Conservation (phyloP, 1,140 invertebrate genomes). For the Drosophila erecta region DNA sequence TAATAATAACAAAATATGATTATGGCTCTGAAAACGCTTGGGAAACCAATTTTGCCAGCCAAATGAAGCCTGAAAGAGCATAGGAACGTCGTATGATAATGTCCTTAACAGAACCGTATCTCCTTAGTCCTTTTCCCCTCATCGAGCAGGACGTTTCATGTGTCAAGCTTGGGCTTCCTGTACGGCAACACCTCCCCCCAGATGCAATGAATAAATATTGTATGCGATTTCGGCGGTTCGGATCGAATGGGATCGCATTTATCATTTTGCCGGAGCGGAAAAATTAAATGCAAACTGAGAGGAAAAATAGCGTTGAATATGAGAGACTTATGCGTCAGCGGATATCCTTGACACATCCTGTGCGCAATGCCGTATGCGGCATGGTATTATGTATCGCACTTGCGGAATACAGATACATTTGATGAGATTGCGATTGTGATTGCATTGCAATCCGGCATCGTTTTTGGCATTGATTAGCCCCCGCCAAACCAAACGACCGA, state of each 20-base stretch:
- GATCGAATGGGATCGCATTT: constrained; percentile 47
- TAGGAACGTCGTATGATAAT: constrained; percentile 12
- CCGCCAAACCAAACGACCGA: neutral
- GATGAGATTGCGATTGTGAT: constrained; percentile 18
- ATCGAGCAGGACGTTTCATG: constrained; percentile 66
- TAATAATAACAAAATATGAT: too few relatives aligned
- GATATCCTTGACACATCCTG: constrained; percentile 81
- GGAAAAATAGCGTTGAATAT: constrained; percentile 13
- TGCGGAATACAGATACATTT: constrained; percentile 49
- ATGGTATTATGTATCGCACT: constrained; percentile 45
- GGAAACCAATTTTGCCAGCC: too few relatives aligned
- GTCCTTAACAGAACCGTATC: neutral
- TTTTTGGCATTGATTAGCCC: constrained; percentile 60
- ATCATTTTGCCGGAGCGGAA: constrained; percentile 69
- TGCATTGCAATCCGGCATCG: constrained; percentile 44
- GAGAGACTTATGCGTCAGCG: constrained; percentile 64
- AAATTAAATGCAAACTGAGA: constrained; percentile 62
- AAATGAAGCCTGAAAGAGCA: constrained; percentile 20
- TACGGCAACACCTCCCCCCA: constrained; percentile 47
- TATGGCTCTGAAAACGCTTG: too few relatives aligned
- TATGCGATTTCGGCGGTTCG: constrained; percentile 10
- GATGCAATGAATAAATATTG: constrained; percentile 28
- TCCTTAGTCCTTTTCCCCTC: constrained; percentile 8
- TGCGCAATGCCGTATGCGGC: constrained; percentile 3
- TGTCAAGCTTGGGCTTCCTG: constrained; percentile 71